Base-by-base conservation (phyloP, 2,888 invertebrate genomes). In the Chalcosyrphus nemorum region DNA sequence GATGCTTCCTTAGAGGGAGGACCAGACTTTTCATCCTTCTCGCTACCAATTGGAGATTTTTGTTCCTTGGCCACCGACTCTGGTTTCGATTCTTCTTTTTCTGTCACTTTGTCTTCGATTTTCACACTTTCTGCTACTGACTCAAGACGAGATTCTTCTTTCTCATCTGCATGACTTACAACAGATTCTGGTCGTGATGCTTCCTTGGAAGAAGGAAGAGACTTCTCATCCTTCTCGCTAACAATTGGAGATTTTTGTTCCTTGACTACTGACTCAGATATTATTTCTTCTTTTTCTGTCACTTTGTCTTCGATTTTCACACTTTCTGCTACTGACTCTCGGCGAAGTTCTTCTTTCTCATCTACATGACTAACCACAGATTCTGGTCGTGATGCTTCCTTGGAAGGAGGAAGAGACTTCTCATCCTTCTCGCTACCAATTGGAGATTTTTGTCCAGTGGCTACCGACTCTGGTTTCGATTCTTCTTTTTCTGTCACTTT, bases 1-100 rank as follows among this genome's bases (percentile, higher is more conserved):
- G 29, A 29, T 29, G 29, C 1, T 7, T 29, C 29, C 29, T 29
- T 29, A 7, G 29, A 29, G 7, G 29, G 6, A 29, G 29, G 29
- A 29, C 6, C 29, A 7, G 29, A 29, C 7, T 29, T 29, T 5
- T 29, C 29, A 7, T 29, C 7, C 7, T 29, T 29, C 7, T 29
- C 29, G 7, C 29, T 29, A 7, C 1, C 4, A 29, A 29, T 4
- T 29, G 29, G 29, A 5, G 7, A 29, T 29, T 24, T 24, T 4
- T 24, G 3, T 4, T 4, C 24, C 24, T 24, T 24, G 24, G 4
- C 17, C 17, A 19, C 2, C 41, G 43, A 24, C 9, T 11, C 21
- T 13, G 24, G 59, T 6, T 41, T 43, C n/a, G 7, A 1, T n/a
- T 57, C 32, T 0, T 0, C 3, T 2, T 91, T 90, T 41, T 89